A percentile compares a stretch with the other conserved stretches of the same genome.
phyloP scores from a whole-genome alignment of 2,797 vertebrate genomes.

The Artibeus jamaicensis region DNA sequence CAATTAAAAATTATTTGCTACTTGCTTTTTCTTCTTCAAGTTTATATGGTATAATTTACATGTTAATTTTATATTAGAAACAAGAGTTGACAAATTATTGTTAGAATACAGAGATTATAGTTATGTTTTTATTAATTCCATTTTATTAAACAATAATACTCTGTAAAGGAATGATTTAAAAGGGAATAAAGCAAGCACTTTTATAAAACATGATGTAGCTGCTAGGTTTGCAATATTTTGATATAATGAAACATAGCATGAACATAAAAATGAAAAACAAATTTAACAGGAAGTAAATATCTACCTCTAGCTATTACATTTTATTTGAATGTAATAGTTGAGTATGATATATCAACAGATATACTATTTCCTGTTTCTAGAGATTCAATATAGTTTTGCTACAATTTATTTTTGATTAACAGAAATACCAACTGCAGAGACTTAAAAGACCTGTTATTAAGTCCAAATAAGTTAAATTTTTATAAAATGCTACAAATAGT shows the following conservation, averaged over 20 bases:
- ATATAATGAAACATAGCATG: conserved; percentile 27
- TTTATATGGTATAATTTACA: conserved; percentile 76
- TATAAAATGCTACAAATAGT: background rate
- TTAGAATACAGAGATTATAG: conserved; percentile 62
- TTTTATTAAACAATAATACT: conserved; percentile 47
- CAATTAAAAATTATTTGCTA: conserved; percentile 78
- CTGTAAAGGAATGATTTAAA: conserved; percentile 36
- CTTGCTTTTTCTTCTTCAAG: conserved; percentile 73
- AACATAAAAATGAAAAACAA: conserved; percentile 56
- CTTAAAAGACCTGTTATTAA: conserved; percentile 47
- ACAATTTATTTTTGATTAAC: conserved; percentile 45
- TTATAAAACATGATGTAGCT: background rate
- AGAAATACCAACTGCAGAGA: background rate
- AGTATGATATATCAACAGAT: conserved; percentile 14
- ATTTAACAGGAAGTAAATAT: conserved; percentile 23
- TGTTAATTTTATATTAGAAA: conserved; percentile 77
- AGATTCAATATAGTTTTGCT: conserved; percentile 12
- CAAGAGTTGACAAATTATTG: conserved; percentile 68
- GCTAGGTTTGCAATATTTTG: conserved; percentile 11
- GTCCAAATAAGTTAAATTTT: conserved; percentile 47
- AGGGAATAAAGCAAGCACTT: background rate
- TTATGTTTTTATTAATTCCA: conserved; percentile 14
- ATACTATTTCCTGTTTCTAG: background rate
- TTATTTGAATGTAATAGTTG: conserved; percentile 15
- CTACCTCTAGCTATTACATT: background rate